These are phyloP conservation scores for Gambusia affinis DNA, from an alignment of 2,113 vertebrate genomes.

Conservation along the genomic window DNA sequence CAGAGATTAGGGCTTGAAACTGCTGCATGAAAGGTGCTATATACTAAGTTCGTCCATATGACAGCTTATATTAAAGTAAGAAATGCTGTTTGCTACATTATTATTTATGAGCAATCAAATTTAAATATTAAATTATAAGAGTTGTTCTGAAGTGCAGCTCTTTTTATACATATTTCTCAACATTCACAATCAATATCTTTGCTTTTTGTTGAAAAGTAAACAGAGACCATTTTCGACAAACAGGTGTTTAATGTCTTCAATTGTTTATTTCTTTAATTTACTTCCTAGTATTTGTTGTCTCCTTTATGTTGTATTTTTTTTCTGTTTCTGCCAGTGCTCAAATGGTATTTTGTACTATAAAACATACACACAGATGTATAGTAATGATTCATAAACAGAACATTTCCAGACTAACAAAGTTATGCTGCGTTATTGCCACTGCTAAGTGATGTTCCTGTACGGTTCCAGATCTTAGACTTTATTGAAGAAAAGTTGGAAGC, in stretches of 20 bases:
- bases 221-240: neutral
- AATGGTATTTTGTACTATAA: neutral
- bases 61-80: neutral
- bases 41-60: slow-evolving; percentile 4
- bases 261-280: neutral
- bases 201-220: neutral
- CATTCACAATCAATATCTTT: too few relatives aligned
- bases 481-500: slow-evolving; percentile 9
- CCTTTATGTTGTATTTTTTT: slow-evolving; percentile 46
- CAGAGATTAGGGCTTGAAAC: slow-evolving; percentile 56
- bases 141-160: too few relatives aligned
- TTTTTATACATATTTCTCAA: too few relatives aligned
- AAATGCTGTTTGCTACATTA: neutral
- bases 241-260: neutral
- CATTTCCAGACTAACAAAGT: slow-evolving; percentile 2
- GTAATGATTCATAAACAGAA: slow-evolving; percentile 23
- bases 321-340: slow-evolving; percentile 18
- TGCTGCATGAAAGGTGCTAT: slow-evolving; percentile 46
- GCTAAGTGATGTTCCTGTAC: slow-evolving; percentile 4
- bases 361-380: neutral
- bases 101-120: too few relatives aligned
- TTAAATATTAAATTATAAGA: too few relatives aligned
- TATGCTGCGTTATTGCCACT: neutral
- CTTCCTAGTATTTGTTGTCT: slow-evolving; percentile 30
- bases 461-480: neutral